phyloP scores from a whole-genome alignment of 2,113 vertebrate genomes.

The Hypocryptadius cinnamomeus region DNA sequence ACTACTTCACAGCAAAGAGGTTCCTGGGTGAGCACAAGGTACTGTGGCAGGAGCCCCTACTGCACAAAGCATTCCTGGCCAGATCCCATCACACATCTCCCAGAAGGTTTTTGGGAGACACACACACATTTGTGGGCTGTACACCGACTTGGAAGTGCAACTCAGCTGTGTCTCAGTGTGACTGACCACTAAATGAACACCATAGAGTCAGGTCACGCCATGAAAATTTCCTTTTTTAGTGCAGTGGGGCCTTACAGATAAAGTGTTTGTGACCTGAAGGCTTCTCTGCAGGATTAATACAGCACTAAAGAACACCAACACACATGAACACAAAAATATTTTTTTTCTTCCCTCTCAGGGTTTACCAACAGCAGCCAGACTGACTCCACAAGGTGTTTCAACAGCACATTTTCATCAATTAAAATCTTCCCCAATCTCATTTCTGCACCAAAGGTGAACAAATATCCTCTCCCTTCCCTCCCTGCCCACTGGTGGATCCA shows the following conservation, averaged over 20 bases:
- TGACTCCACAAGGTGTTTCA: neutral
- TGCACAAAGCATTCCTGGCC: neutral
- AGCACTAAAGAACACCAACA: neutral
- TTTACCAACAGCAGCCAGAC: neutral
- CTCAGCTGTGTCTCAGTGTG: neutral
- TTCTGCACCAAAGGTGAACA: neutral
- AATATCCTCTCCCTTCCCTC: neutral
- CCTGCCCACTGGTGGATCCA: accelerated
- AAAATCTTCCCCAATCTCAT: neutral
- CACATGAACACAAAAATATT: neutral
- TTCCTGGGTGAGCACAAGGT: neutral
- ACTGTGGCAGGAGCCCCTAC: neutral
- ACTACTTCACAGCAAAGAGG: neutral
- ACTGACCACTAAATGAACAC: neutral
- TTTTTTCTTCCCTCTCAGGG: neutral
- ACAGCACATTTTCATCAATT: neutral
- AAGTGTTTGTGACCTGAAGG: neutral
- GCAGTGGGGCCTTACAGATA: neutral
- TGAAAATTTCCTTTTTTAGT: neutral
- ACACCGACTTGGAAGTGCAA: neutral
- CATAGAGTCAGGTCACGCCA: neutral
- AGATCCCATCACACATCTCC: neutral
- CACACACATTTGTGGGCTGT: too few relatives aligned
- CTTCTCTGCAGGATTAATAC: neutral
- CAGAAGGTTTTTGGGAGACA: neutral